phyloP scores from a whole-genome alignment of 2,113 vertebrate species.

The Panurus biarmicus region DNA sequence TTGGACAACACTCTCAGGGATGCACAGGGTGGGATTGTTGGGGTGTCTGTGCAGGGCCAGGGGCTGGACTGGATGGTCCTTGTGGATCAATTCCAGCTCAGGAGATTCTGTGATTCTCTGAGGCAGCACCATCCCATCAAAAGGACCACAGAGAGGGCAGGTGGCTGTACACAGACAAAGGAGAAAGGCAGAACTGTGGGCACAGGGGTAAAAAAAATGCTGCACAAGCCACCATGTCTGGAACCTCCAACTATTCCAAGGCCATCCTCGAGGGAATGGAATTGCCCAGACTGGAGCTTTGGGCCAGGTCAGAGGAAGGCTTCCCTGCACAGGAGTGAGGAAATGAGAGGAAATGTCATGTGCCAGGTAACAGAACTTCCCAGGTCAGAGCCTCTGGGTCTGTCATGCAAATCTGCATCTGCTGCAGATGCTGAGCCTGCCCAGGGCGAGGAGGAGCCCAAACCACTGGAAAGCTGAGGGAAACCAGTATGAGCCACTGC shows the following conservation, averaged over 20 bases:
- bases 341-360: not conserved
- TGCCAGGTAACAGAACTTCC: not conserved
- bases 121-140: not conserved
- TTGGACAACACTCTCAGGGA: accelerated
- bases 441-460: not conserved
- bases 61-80: not conserved
- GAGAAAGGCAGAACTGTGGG: not conserved
- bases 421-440: not conserved
- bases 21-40: not conserved
- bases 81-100: not conserved
- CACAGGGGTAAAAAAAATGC: not conserved
- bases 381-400: conserved; percentile 18
- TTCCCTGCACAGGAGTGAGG: not conserved
- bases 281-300: not conserved
- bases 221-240: not conserved
- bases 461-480: not conserved
- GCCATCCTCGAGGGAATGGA: not conserved
- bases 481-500: not conserved
- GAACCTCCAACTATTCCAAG: not conserved
- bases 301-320: not conserved
- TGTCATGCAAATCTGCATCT: not conserved
- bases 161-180: too few relatives aligned
- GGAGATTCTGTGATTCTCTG: not conserved
- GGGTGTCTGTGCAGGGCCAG: not conserved
- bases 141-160: not conserved